Conservation (phyloP, 1,140 invertebrate species). For the Ceratina calcarata region DNA sequence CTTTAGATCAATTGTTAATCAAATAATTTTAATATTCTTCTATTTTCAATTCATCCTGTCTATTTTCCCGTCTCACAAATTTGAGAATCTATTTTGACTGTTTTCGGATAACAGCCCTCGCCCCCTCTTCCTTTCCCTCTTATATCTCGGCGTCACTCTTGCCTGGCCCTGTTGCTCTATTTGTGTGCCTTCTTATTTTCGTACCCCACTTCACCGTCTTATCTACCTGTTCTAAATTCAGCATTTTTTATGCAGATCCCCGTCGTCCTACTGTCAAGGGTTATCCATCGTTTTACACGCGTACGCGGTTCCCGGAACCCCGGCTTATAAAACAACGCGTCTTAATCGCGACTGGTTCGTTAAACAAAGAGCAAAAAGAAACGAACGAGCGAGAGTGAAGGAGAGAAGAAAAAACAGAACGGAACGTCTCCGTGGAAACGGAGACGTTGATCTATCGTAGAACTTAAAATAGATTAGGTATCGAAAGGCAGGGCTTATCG, state of each 20-base stretch:
- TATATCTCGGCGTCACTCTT: constrained; percentile 26
- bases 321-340: constrained; percentile 28
- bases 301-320: constrained; percentile 43
- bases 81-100: too few species aligned
- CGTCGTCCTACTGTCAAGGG: constrained; percentile 44
- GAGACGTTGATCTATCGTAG: constrained; percentile 13
- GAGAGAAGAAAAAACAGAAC: not conserved
- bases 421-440: not conserved
- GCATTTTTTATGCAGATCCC: constrained; percentile 40
- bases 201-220: constrained; percentile 41
- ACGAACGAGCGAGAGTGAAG: not conserved
- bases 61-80: too few species aligned
- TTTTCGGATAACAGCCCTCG: not conserved
- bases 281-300: constrained; percentile 35
- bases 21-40: constrained; percentile 11
- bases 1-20: not conserved
- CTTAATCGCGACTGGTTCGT: constrained; percentile 12
- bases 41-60: not conserved
- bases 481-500: constrained; percentile 4
- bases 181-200: constrained; percentile 42
- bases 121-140: not conserved
- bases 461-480: not conserved
- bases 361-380: too few species aligned
- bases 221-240: constrained; percentile 55
- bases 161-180: constrained; percentile 23